Evolutionary conservation across 2,113 vertebrate genomes (phyloP), one percentile per base, ranked within the genome.

Genomic region (Apeltes quadracus): DNA sequence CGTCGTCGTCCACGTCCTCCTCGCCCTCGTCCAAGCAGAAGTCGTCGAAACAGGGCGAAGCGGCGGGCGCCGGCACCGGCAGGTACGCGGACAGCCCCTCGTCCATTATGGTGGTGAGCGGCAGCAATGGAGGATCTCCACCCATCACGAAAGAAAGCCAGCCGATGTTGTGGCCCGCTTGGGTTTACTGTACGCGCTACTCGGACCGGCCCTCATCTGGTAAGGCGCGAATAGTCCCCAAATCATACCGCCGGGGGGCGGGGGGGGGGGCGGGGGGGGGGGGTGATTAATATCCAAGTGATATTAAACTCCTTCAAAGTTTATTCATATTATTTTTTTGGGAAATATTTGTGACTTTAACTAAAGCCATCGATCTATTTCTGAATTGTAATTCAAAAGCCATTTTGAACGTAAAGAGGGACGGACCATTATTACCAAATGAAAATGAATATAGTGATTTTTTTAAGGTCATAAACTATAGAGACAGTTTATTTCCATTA

Each of bases 171-270:
- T 98, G 96, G 97, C 97, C 97, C 83, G 97, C 97, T 68, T 98
- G 97, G 97, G 97, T 99, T 69, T 98, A 98, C 93, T 99, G 97
- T 86, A 99, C 97, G 15, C 94, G 97, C 22, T 99, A 98, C 89
- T 98, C 97, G 87, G 97, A 99, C 92, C 95, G 97, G 85, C 97
- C 97, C 54, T 99, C 97, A 94, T 99, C 96, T 85, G 97, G 97
- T 99, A 96, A 98, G 97, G 93, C 91, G 92, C 88, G 91, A 74
- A 83, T 57, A 82, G 88, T 89, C 83, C 70, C 86, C 75, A 69
- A 73, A 78, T 43, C 0, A 27, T 4, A 1, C 39, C n/a, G 70
- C 38, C 18, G 54, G 54, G 54, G 55, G 46, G 63, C 62, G 62
- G 48, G 50, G 51, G n/a, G n/a, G n/a, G n/a, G n/a, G n/a, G n/a